A percentile compares a stretch with the other conserved stretches of the same genome.
Evolutionary conservation across 2,888 invertebrate genomes (phyloP).

Genomic region (Parnassius smintheus): DNA sequence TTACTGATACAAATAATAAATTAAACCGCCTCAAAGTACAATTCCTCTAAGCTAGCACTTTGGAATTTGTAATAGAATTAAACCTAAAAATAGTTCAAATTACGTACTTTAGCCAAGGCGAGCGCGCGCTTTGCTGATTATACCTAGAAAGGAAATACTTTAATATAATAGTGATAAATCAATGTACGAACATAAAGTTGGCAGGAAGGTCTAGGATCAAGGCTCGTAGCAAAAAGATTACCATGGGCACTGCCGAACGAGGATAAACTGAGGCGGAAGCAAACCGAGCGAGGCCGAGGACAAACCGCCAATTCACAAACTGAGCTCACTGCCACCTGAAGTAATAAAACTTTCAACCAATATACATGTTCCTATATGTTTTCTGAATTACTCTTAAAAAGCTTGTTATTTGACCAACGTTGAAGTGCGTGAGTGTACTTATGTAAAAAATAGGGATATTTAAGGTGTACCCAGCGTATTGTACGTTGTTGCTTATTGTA

Average conservation of each 20-base stretch:
- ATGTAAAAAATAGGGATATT: no score
- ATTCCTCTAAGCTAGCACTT: no score
- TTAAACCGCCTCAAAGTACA: no score
- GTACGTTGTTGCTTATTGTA: no score
- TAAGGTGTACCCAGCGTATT: no score
- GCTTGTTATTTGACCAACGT: no score
- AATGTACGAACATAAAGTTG: conserved; percentile 46
- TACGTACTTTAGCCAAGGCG: conserved; percentile 79
- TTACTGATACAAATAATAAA: no score
- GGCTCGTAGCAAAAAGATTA: conserved; percentile 71
- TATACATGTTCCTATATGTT: conserved; percentile 13
- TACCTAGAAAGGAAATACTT: conserved; percentile 77
- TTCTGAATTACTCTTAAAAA: neutral
- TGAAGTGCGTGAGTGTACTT: no score
- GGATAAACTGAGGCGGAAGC: conserved; percentile 78
- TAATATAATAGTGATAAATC: conserved; percentile 52
- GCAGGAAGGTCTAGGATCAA: conserved; percentile 72
- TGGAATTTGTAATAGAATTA: conserved; percentile 30
- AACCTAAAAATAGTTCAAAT: conserved; percentile 52
- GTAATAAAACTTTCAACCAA: conserved; percentile 45
- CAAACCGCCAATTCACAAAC: conserved; percentile 72
- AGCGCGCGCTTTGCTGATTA: conserved; percentile 78
- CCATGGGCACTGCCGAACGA: conserved; percentile 71
- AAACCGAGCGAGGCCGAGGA: conserved; percentile 73
- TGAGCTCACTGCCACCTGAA: conserved; percentile 56